phyloP scores from a whole-genome alignment of 2,888 invertebrate species.

The Xanthia icteritia region DNA sequence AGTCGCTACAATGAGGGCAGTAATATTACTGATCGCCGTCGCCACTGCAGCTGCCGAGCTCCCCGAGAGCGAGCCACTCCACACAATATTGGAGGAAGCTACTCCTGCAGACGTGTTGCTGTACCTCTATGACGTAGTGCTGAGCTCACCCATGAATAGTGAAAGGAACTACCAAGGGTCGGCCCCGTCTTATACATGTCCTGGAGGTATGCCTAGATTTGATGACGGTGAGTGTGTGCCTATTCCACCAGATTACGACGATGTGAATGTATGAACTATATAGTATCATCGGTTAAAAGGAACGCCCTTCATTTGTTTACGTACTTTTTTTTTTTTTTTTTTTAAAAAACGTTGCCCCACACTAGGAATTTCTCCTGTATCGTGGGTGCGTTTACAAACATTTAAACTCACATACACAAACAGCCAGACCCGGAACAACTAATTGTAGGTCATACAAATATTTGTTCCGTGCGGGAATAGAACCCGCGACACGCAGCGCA shows the following conservation, averaged over 20 bases:
- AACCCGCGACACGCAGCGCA: too few species aligned
- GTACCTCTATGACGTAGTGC: slow-evolving; percentile 16
- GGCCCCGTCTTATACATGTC: accelerated
- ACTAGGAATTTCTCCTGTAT: too few species aligned
- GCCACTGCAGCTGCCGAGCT: background rate
- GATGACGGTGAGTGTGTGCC: accelerated
- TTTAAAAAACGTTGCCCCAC: too few species aligned
- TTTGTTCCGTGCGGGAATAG: too few species aligned
- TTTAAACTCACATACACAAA: too few species aligned
- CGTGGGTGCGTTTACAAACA: too few species aligned
- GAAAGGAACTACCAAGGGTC: background rate
- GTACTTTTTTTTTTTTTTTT: too few species aligned
- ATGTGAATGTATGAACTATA: background rate
- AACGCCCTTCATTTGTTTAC: background rate
- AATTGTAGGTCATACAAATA: too few species aligned
- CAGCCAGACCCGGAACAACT: too few species aligned
- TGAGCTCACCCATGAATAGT: background rate
- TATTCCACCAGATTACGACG: background rate
- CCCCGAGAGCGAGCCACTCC: background rate
- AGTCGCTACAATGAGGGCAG: background rate
- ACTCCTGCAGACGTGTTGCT: background rate
- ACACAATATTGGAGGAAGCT: background rate
- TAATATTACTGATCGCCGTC: slow-evolving; percentile 11
- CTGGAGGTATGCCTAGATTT: background rate
- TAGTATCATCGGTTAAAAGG: background rate